Evolutionary conservation across 64 coral and sea anemone species (phyloP).

Genomic region (Orbicella faveolata): DNA sequence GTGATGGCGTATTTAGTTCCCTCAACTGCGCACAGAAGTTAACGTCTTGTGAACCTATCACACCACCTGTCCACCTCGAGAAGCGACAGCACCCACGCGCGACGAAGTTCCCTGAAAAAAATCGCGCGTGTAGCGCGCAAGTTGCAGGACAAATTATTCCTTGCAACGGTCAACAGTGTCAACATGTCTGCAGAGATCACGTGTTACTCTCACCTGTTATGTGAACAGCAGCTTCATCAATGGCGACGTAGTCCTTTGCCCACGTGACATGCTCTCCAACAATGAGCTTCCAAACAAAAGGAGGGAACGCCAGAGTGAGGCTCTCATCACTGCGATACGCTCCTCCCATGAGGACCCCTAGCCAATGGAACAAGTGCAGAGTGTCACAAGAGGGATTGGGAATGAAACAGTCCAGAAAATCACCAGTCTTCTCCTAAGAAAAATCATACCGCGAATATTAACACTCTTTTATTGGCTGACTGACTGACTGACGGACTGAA

Average conservation of each 20-base stretch:
- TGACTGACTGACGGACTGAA: too few relatives aligned
- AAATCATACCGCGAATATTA: background rate
- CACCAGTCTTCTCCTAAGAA: conserved; percentile 72
- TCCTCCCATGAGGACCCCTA: conserved; percentile 86
- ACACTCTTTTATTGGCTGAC: too few relatives aligned
- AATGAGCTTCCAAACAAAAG: conserved; percentile 95
- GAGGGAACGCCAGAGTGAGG: conserved; percentile 77
- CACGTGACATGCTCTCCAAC: conserved; percentile 97
- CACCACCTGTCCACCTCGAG: too few relatives aligned
- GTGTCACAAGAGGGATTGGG: conserved; percentile 84
- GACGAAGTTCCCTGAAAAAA: too few relatives aligned
- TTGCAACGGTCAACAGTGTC: too few relatives aligned
- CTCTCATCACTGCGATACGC: conserved; percentile 93
- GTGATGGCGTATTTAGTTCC: too few relatives aligned
- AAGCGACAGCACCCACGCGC: too few relatives aligned
- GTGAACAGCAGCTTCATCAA: conserved; percentile 81
- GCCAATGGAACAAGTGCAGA: conserved; percentile 49
- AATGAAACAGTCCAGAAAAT: conserved; percentile 82
- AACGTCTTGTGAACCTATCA: too few relatives aligned
- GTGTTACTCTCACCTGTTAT: conserved; percentile 67
- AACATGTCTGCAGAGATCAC: background rate
- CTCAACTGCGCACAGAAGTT: too few relatives aligned
- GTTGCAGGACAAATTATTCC: too few relatives aligned
- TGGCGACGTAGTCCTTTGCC: conserved; percentile 79
- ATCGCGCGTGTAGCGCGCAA: too few relatives aligned